A percentile compares a stretch with the other conserved stretches of the same genome.
Evolutionary conservation across 2,888 invertebrate genomes (phyloP).

Genomic region (Abrostola tripartita): DNA sequence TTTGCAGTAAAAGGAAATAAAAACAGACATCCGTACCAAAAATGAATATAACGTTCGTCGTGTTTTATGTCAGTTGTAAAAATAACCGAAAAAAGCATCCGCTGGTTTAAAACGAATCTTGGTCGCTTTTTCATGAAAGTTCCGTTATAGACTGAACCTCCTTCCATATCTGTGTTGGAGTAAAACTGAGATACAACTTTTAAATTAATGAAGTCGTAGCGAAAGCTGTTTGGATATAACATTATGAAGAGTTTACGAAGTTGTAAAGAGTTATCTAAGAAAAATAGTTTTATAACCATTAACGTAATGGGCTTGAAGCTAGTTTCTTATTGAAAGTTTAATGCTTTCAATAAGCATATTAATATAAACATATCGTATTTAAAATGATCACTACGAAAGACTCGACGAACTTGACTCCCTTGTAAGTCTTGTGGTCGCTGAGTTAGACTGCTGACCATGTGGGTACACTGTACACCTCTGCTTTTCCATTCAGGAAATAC

Average conservation of each 20-base stretch:
- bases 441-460: too few relatives aligned
- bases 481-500: too few relatives aligned
- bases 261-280: background rate
- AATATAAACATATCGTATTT: too few relatives aligned
- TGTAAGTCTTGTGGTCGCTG: too few relatives aligned
- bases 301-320: too few relatives aligned
- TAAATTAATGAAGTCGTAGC: slow-evolving; percentile 12
- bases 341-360: too few relatives aligned
- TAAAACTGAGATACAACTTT: slow-evolving; percentile 22
- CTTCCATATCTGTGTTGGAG: slow-evolving; percentile 13
- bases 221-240: slow-evolving; percentile 11
- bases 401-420: too few relatives aligned
- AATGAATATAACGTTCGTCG: background rate
- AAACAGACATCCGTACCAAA: slow-evolving; percentile 1
- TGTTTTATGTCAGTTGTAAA: background rate
- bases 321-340: too few relatives aligned
- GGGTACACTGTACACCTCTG: too few relatives aligned
- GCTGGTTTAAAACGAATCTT: slow-evolving; percentile 24
- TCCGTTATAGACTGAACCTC: slow-evolving; percentile 9
- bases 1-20: background rate
- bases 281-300: background rate
- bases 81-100: slow-evolving; percentile 9
- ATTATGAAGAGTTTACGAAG: slow-evolving; percentile 2
- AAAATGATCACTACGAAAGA: too few relatives aligned
- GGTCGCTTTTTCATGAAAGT: slow-evolving; percentile 18